Conservation (phyloP, 2,888 invertebrate genomes). For the Eumacrocentrus americanus region DNA sequence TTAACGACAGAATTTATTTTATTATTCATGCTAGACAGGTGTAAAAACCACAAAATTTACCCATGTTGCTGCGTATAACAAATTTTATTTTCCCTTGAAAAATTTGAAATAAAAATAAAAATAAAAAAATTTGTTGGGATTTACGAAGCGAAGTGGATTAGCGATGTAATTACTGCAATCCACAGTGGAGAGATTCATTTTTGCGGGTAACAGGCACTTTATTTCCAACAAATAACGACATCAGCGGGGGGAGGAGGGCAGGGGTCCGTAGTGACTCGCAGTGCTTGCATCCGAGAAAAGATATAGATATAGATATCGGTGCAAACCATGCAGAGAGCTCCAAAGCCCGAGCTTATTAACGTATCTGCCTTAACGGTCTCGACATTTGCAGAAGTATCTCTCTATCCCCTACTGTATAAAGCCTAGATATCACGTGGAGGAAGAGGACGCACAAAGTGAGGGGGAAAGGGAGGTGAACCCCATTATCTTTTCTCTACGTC, state of each 20-base stretch:
- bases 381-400: background rate
- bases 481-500: constrained; percentile 11
- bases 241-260: too few species aligned
- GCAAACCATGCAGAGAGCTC: background rate
- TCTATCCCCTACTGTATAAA: background rate
- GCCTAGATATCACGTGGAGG: constrained; percentile 1
- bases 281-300: background rate
- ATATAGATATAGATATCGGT: background rate
- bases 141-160: too few species aligned
- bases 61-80: too few species aligned
- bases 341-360: background rate
- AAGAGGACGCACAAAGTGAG: too few species aligned
- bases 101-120: too few species aligned
- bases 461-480: constrained; percentile 5
- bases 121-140: too few species aligned
- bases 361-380: background rate
- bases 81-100: too few species aligned
- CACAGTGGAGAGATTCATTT: background rate
- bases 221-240: background rate
- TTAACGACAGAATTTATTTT: too few species aligned
- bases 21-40: too few species aligned
- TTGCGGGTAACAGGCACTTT: background rate
- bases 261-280: background rate
- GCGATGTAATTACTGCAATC: background rate
- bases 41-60: too few species aligned